Evolutionary conservation across 2,888 invertebrate genomes (phyloP).

Genomic region (Spilosoma lubricipeda): DNA sequence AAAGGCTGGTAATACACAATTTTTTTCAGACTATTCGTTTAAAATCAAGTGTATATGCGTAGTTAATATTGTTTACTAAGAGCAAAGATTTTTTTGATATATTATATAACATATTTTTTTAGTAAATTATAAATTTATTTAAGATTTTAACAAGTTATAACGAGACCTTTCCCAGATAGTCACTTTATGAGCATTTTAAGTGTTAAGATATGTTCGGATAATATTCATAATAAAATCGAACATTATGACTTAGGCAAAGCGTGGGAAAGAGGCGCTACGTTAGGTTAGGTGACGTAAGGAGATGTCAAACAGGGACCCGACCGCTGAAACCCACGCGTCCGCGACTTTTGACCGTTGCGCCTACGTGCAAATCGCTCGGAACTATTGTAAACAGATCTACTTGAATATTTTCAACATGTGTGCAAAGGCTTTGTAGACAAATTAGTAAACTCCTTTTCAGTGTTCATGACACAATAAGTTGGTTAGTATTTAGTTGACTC

Average conservation of each 20-base stretch:
- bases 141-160: background rate
- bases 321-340: slow-evolving; percentile 47
- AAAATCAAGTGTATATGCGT: no score
- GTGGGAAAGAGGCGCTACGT: slow-evolving; percentile 47
- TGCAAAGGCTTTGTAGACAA: background rate
- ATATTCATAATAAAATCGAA: slow-evolving; percentile 5
- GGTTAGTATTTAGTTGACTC: background rate
- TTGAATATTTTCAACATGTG: background rate
- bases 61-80: no score
- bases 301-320: slow-evolving; percentile 43
- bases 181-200: background rate
- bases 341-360: slow-evolving; percentile 56
- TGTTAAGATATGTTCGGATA: background rate
- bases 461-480: background rate
- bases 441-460: background rate
- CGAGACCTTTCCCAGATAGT: background rate
- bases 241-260: slow-evolving; percentile 31
- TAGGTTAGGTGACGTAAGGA: slow-evolving; percentile 47
- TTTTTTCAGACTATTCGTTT: no score
- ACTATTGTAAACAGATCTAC: slow-evolving; percentile 31
- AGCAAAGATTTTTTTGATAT: no score
- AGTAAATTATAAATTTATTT: background rate
- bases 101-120: background rate
- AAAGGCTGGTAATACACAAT: no score
- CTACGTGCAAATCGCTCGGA: slow-evolving; percentile 50